A percentile compares a stretch with the other conserved stretches of the same genome.
phyloP scores from a whole-genome alignment of 2,113 vertebrate genomes.

The Peromyscus californicus region DNA sequence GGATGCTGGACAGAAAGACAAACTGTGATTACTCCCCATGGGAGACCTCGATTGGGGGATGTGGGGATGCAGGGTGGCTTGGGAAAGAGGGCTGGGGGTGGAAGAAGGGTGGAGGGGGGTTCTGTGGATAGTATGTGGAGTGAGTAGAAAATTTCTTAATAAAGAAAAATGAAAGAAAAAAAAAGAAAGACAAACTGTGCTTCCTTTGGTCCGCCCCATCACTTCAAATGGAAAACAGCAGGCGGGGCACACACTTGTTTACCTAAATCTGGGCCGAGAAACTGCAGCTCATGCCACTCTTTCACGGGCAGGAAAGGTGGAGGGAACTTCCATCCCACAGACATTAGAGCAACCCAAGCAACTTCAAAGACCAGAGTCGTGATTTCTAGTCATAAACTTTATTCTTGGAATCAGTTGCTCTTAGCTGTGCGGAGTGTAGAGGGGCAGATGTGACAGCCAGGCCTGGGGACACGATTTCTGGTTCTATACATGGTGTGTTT shows the following conservation, averaged over 20 bases:
- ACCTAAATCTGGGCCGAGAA: background rate
- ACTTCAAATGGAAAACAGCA: background rate
- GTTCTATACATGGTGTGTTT: background rate
- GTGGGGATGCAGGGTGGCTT: no score
- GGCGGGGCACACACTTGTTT: fast-evolving
- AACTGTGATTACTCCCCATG: background rate
- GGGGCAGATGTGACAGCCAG: no score
- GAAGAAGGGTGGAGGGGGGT: no score
- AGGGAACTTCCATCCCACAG: background rate
- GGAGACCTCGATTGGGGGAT: no score
- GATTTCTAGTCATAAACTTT: background rate
- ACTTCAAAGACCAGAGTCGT: background rate
- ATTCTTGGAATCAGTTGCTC: background rate
- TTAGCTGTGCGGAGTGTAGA: no score
- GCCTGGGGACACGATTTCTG: background rate
- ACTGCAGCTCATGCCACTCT: background rate
- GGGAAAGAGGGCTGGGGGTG: no score
- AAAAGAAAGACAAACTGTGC: background rate
- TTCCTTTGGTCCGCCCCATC: background rate
- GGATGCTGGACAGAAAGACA: background rate
- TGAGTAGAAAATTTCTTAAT: no score
- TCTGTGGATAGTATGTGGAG: no score
- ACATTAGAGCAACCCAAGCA: background rate
- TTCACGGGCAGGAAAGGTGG: background rate
- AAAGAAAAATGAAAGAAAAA: no score